These are phyloP conservation scores for rat (Rattus norvegicus) DNA, from an alignment of 2,113 vertebrate genomes.

Conservation along the genomic window DNA sequence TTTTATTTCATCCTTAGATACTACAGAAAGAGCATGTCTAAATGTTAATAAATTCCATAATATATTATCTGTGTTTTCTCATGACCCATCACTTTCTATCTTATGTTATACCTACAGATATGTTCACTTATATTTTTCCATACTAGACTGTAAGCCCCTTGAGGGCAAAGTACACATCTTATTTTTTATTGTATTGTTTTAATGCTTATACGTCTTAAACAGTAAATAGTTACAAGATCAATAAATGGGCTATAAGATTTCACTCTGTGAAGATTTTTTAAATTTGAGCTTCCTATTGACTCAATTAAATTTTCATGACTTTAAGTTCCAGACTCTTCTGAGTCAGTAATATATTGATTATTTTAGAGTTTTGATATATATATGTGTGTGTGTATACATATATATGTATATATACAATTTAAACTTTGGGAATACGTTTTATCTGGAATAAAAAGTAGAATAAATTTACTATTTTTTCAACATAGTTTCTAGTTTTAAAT, in stretches of 20 bases:
- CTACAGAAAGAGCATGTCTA: not conserved
- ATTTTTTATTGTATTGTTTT: conserved; percentile 67
- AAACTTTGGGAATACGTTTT: not conserved
- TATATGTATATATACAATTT: conserved; percentile 27
- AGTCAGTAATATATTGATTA: conserved; percentile 17
- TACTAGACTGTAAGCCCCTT: conserved; percentile 80
- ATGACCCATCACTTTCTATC: conserved; percentile 79
- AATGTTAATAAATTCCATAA: not conserved
- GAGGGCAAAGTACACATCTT: conserved; percentile 74
- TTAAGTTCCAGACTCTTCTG: not conserved
- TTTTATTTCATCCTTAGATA: conserved; percentile 30
- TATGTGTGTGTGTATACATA: too few species aligned
- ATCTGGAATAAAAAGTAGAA: not conserved
- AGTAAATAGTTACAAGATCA: conserved; percentile 22
- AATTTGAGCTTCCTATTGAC: conserved; percentile 8
- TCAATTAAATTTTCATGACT: conserved; percentile 37
- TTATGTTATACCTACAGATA: conserved; percentile 45
- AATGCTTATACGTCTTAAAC: conserved; percentile 24
- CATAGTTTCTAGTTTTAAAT: conserved; percentile 31
- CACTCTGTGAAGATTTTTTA: conserved; percentile 24
- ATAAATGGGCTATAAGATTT: conserved; percentile 37
- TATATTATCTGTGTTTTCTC: conserved; percentile 44
- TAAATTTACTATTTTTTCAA: not conserved
- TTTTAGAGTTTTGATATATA: conserved; percentile 7
- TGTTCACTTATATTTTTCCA: conserved; percentile 64